phyloP scores from a whole-genome alignment of 2,888 invertebrate genomes.

The Catotricha subobsoleta region DNA sequence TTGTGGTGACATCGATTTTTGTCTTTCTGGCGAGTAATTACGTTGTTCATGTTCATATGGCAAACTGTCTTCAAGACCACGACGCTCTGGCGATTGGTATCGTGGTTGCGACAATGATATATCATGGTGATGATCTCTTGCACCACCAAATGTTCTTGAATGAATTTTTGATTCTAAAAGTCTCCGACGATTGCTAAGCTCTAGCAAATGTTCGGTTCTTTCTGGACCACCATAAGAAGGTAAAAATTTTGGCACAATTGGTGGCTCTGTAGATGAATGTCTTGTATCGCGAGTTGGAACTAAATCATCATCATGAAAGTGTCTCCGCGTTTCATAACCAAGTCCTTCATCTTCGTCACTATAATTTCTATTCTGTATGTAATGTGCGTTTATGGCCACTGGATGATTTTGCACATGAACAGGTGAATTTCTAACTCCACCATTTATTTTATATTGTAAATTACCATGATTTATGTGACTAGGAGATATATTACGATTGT shows the following conservation, averaged over 20 bases:
- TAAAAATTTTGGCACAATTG: conserved; percentile 43
- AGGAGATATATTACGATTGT: not conserved
- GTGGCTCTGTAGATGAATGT: conserved; percentile 28
- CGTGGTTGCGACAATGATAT: no score
- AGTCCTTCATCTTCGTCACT: conserved; percentile 67
- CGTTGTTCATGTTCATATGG: not conserved
- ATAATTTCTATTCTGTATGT: conserved; percentile 34
- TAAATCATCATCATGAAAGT: conserved; percentile 26
- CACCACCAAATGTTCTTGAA: conserved; percentile 34
- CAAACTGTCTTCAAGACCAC: not conserved
- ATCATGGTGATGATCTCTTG: no score
- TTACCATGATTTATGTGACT: not conserved
- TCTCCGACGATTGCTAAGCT: conserved; percentile 53
- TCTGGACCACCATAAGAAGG: conserved; percentile 40
- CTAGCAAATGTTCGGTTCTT: conserved; percentile 20
- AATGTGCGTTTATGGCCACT: not conserved
- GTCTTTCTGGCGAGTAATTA: conserved; percentile 16
- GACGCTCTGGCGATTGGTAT: no score
- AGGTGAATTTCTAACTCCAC: not conserved
- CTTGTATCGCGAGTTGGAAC: conserved; percentile 16
- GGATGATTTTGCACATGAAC: not conserved
- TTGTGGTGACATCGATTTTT: not conserved
- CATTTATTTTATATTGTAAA: not conserved
- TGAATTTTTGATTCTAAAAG: conserved; percentile 58
- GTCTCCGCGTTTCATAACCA: conserved; percentile 42